Base-by-base conservation (phyloP, 1,140 invertebrate genomes). In the Thaumetopoea pityocampa region DNA sequence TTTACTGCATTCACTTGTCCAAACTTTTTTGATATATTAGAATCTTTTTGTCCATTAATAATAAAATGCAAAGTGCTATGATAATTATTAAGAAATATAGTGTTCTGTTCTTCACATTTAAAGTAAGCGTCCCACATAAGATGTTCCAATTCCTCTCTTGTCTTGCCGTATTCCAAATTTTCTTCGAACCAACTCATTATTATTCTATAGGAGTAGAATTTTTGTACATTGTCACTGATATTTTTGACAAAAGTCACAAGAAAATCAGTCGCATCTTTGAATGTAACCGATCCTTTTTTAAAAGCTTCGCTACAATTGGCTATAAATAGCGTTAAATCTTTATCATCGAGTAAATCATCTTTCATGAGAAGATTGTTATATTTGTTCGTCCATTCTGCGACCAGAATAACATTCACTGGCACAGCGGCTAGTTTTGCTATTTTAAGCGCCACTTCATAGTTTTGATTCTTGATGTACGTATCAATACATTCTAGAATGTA, bases 241-340 rank as follows among this genome's bases (percentile, higher is more conserved):
- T 85, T 79, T 22, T 86, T 78, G 2, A 85, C 74, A 43, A 87
- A 76, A 19, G 85, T 57, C 3, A 86, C 67, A 9, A 89, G 86
- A 70, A 90, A 91, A 51, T 86, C 68, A 5, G 86, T 85, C 4
- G 87, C 86, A 22, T 81, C 69, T 43, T 86, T 69, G 22, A 87
- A 84, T 4, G 77, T 54, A 1, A 91, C 86, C 1, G 86, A 57
- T 18, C 87, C 78, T 40, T 85, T 73, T 55, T 86, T 81, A 44
- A 91, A 89, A 35, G 87, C 84, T 38, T 72, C 52, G 29, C 89
- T 85, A 52, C 89, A 90, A 46, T 86, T 67, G 5, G 79, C 76
- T 77, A 89, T 88, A 60, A 90, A 90, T 1, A 67, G 27, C 7
- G 79, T 76, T 4, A 81, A 47, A 24, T 83, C 58, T 44, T 83